Base-by-base conservation (phyloP, 2,888 invertebrate species). In the Campoplex nolae region DNA sequence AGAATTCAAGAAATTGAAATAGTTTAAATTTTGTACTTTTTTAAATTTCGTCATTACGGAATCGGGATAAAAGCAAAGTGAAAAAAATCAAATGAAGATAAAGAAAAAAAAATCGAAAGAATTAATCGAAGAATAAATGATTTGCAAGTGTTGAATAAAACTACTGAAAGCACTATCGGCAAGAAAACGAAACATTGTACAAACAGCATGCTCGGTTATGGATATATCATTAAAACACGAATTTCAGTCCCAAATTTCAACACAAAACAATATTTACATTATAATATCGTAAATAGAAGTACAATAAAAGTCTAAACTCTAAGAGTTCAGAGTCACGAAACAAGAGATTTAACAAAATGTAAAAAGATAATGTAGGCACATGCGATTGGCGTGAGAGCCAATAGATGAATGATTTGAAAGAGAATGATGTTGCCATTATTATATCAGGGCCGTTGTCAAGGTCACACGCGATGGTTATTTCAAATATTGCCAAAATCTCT, bases 191-290 rank as follows among this genome's bases (percentile, higher is more conserved):
- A 56, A 65, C 16, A 77, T 45, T 62, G 74, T 78, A 74, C 73
- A 78, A 82, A 45, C 85, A 81, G 38, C 85, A 85, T 85, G 85
- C 85, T 78, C 70, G 48, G 62, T 35, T 70, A 32, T 48, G 48
- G 62, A 28, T 70, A 32, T 48, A 79, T 45, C 62, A 74, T 81
- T 23, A 56, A 35, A 74, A 84, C 48, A 65, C 74, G 68, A 48
- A 56, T 68, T 65, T 84, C 71, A 79, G 56, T 79, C 45, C 45
- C 13, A 71, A 16, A 51, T 71, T 13, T 70, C 23, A 18, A 32
- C 70, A 56, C 79, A 45, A 54, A 70, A 62, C 70, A 32, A 68
- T 79, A 70, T 28, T 70, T 45, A 62, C 48, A 80, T n/a, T 6
- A 42, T 35, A n/a, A 74, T 48, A 73, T 73, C 48, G 71, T 48